Conservation (phyloP, 2,113 vertebrate genomes). For the Terrapene triunguis region DNA sequence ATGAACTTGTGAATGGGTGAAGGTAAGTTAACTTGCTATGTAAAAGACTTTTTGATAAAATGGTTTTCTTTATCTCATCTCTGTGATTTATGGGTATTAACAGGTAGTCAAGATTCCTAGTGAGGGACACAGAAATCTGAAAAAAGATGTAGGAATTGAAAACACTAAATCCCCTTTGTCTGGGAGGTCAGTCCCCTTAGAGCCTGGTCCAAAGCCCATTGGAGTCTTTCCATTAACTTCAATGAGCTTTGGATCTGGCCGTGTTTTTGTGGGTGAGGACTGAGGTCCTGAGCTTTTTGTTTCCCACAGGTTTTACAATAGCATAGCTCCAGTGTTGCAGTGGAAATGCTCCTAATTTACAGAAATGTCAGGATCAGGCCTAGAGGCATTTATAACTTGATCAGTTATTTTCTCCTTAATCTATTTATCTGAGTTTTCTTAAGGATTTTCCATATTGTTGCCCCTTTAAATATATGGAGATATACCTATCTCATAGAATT, state of each 20-base stretch:
- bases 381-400: background rate
- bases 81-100: conserved; percentile 38
- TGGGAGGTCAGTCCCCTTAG: too few species aligned
- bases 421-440: background rate
- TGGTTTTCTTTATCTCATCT: background rate
- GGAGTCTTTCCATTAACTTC: background rate
- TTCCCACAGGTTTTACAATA: background rate
- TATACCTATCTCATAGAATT: too few species aligned
- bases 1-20: background rate
- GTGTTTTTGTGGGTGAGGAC: conserved; percentile 2
- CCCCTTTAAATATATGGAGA: background rate
- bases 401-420: background rate
- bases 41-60: conserved; percentile 5
- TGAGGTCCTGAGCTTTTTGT: background rate
- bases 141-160: background rate
- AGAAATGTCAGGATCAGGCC: conserved; percentile 5
- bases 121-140: conserved; percentile 23
- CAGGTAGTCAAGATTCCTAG: conserved; percentile 8
- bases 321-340: background rate
- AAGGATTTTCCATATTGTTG: background rate
- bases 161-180: background rate
- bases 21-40: conserved; percentile 28
- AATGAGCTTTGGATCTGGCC: conserved; percentile 28
- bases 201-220: background rate
- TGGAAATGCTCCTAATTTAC: background rate